These are phyloP conservation scores for Callopanchax toddi DNA, from an alignment of 2,113 vertebrate species.

Conservation along the genomic window DNA sequence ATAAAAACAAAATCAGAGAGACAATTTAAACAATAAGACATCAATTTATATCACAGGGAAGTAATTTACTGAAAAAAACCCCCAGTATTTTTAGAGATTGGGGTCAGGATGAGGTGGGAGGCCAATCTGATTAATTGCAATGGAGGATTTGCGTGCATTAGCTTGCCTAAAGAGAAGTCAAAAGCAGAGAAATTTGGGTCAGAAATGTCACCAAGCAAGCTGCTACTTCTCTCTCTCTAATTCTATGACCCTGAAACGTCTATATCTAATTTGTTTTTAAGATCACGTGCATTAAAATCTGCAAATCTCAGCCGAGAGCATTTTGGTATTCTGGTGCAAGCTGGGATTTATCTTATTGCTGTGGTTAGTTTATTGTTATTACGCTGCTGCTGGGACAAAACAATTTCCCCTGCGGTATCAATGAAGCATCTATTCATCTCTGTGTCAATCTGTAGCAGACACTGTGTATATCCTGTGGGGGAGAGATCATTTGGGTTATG, in stretches of 20 bases:
- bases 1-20: conserved; percentile 41
- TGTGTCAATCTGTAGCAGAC: neutral
- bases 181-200: conserved; percentile 75
- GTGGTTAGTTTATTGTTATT: neutral
- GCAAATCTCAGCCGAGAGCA: conserved; percentile 24
- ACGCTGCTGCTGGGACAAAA: neutral
- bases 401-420: neutral
- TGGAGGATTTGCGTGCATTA: conserved; percentile 81
- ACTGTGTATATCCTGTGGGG: neutral
- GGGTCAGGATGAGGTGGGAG: conserved; percentile 74
- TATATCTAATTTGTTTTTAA: conserved; percentile 37
- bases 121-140: conserved; percentile 82
- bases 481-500: neutral
- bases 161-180: conserved; percentile 63
- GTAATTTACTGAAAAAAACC: conserved; percentile 64
- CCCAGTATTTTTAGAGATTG: conserved; percentile 75
- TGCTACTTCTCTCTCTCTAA: conserved; percentile 43
- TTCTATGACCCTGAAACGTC: conserved; percentile 26
- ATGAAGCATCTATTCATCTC: neutral
- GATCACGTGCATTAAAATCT: conserved; percentile 21
- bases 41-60: conserved; percentile 60
- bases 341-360: conserved; percentile 29
- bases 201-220: conserved; percentile 70
- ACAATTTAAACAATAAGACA: conserved; percentile 56
- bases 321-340: conserved; percentile 28